These are phyloP conservation scores for Leptoteleia sp. DNA, from an alignment of 1,140 invertebrate species.

Conservation along the genomic window DNA sequence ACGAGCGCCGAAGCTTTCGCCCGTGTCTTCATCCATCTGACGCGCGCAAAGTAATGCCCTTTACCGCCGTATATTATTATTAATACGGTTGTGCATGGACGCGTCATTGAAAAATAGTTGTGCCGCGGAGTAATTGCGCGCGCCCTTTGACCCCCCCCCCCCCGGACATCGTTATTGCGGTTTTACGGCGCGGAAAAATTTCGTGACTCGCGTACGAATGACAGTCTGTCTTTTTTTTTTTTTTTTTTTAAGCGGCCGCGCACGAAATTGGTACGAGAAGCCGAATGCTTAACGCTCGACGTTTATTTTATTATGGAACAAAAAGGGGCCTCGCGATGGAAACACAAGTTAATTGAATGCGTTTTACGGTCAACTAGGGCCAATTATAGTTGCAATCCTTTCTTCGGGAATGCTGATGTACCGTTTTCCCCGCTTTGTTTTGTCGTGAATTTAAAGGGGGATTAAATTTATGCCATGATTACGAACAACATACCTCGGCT, in stretches of 20 bases:
- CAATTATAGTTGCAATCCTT: neutral
- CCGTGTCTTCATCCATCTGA: slow-evolving; percentile 32
- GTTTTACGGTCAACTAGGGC: slow-evolving; percentile 2
- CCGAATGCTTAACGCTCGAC: slow-evolving; percentile 16
- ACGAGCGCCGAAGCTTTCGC: slow-evolving; percentile 14
- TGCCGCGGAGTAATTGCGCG: slow-evolving; percentile 23
- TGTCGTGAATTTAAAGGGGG: too few species aligned
- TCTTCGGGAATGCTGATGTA: neutral
- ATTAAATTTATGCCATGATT: too few species aligned
- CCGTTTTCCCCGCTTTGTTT: too few species aligned
- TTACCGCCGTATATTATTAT: slow-evolving; percentile 41
- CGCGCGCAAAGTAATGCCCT: slow-evolving; percentile 34
- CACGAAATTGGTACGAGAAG: too few species aligned
- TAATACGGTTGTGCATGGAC: slow-evolving; percentile 36
- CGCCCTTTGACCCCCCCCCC: slow-evolving; percentile 29
- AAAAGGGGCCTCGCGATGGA: neutral
- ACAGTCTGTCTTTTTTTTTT: too few species aligned
- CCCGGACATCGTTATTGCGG: slow-evolving; percentile 36
- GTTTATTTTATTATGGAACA: slow-evolving; percentile 36
- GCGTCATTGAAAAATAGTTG: slow-evolving; percentile 54
- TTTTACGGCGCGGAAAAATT: slow-evolving; percentile 40
- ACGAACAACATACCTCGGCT: too few species aligned
- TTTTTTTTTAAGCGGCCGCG: too few species aligned
- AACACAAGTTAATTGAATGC: slow-evolving; percentile 6
- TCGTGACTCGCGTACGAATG: slow-evolving; percentile 44